Base-by-base conservation (phyloP, 2,888 invertebrate genomes). In the Nezara viridula region DNA sequence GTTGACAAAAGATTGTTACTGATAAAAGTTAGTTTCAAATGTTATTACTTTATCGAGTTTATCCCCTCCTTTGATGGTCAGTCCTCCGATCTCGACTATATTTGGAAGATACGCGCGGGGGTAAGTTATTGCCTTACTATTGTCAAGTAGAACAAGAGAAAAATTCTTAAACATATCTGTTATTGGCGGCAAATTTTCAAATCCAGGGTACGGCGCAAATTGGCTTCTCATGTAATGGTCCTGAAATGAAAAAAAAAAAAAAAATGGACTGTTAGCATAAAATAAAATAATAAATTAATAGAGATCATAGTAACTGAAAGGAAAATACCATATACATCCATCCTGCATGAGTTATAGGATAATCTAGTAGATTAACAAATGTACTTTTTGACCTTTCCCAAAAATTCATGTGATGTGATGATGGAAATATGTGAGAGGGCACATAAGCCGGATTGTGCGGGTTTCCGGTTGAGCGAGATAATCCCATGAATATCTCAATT, bases 351-450 rank as follows among this genome's bases (percentile, higher is more conserved):
- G 91, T 95, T 95, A 92, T 97, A 97, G 92, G 97, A 97, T 90
- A 97, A 96, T 91, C 97, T 97, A 6, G 96, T 97, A 12, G 97
- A 96, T 93, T n/a, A n/a, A n/a, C n/a, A n/a, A n/a, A n/a, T n/a
- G n/a, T n/a, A n/a, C n/a, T n/a, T n/a, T n/a, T n/a, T n/a, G n/a
- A n/a, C n/a, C n/a, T n/a, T n/a, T n/a, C n/a, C n/a, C n/a, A n/a
- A n/a, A n/a, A n/a, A n/a, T 97, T 97, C 14, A 96, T 96, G 1
- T 97, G 96, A 92, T 97, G 96, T 0, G 97, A 87, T 77, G 24
- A 77, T 14, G 96, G 91, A 97, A 93, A n/a, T n/a, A n/a, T n/a
- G n/a, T n/a, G n/a, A n/a, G n/a, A n/a, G n/a, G n/a, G n/a, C n/a
- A n/a, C n/a, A n/a, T n/a, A n/a, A n/a, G n/a, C n/a, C n/a, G n/a